Evolutionary conservation across 2,797 vertebrate species (phyloP), one percentile per base, ranked within the genome.

Genomic region (Graptemys geographica): DNA sequence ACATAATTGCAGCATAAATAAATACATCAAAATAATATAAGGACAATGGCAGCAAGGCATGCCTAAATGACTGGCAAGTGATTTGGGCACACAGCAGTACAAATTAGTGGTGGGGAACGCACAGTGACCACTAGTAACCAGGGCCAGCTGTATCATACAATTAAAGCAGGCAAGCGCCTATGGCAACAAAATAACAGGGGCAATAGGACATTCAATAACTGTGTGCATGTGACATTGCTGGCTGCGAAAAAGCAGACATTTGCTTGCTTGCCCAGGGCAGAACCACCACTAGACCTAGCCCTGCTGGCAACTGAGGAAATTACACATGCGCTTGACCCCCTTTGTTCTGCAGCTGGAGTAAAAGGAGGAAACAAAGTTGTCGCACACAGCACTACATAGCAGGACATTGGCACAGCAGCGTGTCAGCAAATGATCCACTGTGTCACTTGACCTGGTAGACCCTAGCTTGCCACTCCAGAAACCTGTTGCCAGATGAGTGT

Each of bases 261-360:
- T 84, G 82, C 84, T 53, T 59, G 44, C 62, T 13, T 13, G 8
- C 72, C 56, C 62, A 31, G 52, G 78, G 83, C 1, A 79, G 76
- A 76, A 65, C 37, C 47, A 62, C n/a, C 28, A 52, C 74, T 33
- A n/a, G 49, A 88, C 81, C 51, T 2, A 8, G 2, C 31, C 52
- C 2, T 3, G 47, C n/a, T 51, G 2, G 11, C 41, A 2, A 1
- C 0, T 0, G 47, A 19, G 62, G 69, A 65, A 78, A 79, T 49
- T 78, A 79, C 52, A 49, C 47, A 51, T 33, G 10, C n/a, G 33
- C 5, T 76, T 1, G 1, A 0, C 51, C 57, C 18, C 25, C n/a
- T 59, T 1, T 0, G 74, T 33, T 87, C 72, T 41, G 11, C 57
- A 12, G 85, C 55, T 94, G 83, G 81, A 44, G 0, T 11, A 59